phyloP scores from a whole-genome alignment of 1,140 invertebrate genomes.

The Philaenus spumarius region DNA sequence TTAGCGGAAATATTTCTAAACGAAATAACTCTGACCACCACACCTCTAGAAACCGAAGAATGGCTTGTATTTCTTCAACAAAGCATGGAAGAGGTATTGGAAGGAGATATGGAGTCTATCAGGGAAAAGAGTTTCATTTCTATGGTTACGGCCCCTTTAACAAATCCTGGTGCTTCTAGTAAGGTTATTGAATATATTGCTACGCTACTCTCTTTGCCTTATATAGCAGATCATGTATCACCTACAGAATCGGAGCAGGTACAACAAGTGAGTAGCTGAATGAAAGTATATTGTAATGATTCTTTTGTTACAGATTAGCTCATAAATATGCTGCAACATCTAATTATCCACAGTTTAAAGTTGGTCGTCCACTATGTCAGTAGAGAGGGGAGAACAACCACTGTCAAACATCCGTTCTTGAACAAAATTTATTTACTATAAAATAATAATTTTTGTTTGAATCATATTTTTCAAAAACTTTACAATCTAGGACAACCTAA shows the following conservation, averaged over 20 bases:
- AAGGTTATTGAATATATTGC: slow-evolving; percentile 60
- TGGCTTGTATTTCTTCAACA: slow-evolving; percentile 48
- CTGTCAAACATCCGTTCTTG: too few species aligned
- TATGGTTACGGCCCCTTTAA: slow-evolving; percentile 61
- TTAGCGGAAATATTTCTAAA: too few species aligned
- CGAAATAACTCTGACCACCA: background rate
- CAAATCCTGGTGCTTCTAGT: slow-evolving; percentile 53
- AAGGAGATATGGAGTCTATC: slow-evolving; percentile 62
- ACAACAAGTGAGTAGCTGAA: slow-evolving; percentile 46
- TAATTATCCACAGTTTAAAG: too few species aligned
- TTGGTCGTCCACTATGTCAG: too few species aligned
- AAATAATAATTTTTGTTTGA: too few species aligned
- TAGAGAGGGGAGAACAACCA: too few species aligned
- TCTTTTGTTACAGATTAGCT: too few species aligned
- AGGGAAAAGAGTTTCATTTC: slow-evolving; percentile 64
- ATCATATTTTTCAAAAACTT: too few species aligned
- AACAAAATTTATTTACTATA: too few species aligned
- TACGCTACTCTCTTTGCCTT: slow-evolving; percentile 60
- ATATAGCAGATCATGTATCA: slow-evolving; percentile 48
- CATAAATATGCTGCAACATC: too few species aligned
- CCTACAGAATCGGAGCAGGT: slow-evolving; percentile 50
- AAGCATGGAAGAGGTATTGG: slow-evolving; percentile 58
- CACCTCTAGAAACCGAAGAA: slow-evolving; percentile 24
- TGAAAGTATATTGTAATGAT: background rate
- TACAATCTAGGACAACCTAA: too few species aligned